These are phyloP conservation scores for Jacana jacana DNA, from an alignment of 2,113 vertebrate genomes.

Conservation along the genomic window DNA sequence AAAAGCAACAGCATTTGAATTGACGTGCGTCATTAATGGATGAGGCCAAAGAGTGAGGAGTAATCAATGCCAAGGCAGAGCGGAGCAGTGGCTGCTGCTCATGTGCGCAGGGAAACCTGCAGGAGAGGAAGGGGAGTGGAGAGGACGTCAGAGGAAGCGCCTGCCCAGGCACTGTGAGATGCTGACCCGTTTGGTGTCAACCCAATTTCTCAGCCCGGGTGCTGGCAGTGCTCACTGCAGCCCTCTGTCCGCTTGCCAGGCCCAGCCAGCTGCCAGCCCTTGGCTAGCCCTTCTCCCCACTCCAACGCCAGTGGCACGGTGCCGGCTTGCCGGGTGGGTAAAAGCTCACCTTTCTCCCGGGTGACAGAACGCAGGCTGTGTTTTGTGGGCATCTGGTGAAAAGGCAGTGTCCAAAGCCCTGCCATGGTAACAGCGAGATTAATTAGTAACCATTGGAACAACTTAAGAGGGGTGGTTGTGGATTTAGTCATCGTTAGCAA, in stretches of 20 bases:
- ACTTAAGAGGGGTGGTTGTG: not conserved
- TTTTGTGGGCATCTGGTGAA: not conserved
- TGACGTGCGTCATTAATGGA: conserved; percentile 11
- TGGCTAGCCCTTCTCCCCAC: fast-evolving
- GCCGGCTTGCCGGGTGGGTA: not conserved
- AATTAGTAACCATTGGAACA: not conserved
- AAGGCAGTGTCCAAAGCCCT: not conserved
- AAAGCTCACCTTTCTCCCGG: not conserved
- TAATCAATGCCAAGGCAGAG: conserved; percentile 39
- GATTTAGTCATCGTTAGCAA: not conserved
- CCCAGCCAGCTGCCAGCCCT: not conserved
- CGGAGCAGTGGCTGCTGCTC: not conserved
- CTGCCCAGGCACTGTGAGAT: not conserved
- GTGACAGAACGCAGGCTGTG: not conserved
- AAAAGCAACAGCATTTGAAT: conserved; percentile 16
- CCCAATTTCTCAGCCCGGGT: not conserved
- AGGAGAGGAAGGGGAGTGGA: not conserved
- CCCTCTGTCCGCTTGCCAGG: not conserved
- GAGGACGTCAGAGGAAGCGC: not conserved
- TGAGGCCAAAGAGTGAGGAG: not conserved
- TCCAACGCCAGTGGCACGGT: fast-evolving
- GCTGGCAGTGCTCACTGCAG: not conserved
- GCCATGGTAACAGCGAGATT: not conserved
- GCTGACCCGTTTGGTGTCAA: not conserved
- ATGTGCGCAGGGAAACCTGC: not conserved